Evolutionary conservation across 2,113 vertebrate genomes (phyloP), one percentile per base, ranked within the genome.

Genomic region (Chionodraco myersi): DNA sequence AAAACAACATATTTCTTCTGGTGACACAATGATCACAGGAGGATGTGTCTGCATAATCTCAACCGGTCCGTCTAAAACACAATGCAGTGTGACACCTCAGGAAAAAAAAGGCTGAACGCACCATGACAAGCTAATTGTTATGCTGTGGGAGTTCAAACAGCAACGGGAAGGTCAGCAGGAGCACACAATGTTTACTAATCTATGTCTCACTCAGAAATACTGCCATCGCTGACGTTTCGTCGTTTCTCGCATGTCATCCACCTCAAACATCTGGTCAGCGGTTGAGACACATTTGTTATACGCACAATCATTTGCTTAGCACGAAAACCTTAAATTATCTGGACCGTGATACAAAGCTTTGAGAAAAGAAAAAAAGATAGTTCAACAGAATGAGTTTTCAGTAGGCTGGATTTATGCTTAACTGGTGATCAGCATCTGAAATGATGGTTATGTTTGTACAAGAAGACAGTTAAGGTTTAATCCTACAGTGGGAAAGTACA

Each of bases 71-170:
- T 70, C 60, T 18, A 44, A 58, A 54, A 63, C 52, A 77, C 36
- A 68, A 61, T 36, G 62, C 18, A 14, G 9, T 15, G 18, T 70
- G 56, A 73, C 73, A n/a, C 45, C 62, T 79, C 68, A n/a, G 48
- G 34, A 59, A 70, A 65, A 65, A 62, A 70, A 30, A 77, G 53
- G 58, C 68, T 54, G 18, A 61, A 69, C 47, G 45, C n/a, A 12
- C 79, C 58, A 41, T 71, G 80, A 62, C 30, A 14, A 48, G 52
- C 81, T 82, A 66, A 79, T 83, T 87, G 75, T 76, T 78, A 82
- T 80, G 72, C 80, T 66, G 78, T 41, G 2, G 59, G 57, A 75
- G 65, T 58, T 63, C 51, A 85, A 77, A 47, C 49, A 56, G 26
- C 21, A 52, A 71, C 68, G 41, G 23, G 72, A 86, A 84, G 72